Base-by-base conservation (phyloP, 2,888 invertebrate species). In the Pachymerium ferrugineum region DNA sequence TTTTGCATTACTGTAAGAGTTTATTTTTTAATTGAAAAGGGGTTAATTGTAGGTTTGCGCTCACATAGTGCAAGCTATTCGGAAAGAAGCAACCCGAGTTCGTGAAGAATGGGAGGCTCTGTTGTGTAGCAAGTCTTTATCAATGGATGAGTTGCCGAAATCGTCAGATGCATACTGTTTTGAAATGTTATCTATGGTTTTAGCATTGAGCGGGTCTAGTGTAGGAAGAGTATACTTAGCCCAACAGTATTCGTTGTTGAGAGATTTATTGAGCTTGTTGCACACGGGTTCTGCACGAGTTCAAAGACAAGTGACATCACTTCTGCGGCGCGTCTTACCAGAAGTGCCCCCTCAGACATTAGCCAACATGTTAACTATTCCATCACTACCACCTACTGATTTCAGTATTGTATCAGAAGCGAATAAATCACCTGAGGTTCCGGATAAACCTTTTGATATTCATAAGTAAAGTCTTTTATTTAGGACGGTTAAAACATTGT, bases 251-350 rank as follows among this genome's bases (percentile, higher is more conserved):
- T 92, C 91, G 30, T 83, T 97, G 71, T 85, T 97, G 0, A 88
- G 89, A 35, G 95, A 97, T 83, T 84, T 97, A 30, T 84, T 97
- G 47, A 90, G 91, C 76, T 85, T 97, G 6, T 84, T 97, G 31
- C 97, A 97, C 80, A 95, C 94, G 0, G 96, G 96, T 74, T 94
- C 96, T 79, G 96, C 96, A 73, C 87, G 97, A 75, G 95, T 97
- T 0, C 97, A 97, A 81, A 86, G 97, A 82, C 97, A 97, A 86
- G 91, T 94, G 0, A 93, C 93, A 74, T 90, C 93, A 0, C 84
- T 97, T 22, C 81, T 97, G 28, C 86, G 94, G 68, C 87, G 97
- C 78, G 94, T 97, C 81, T 85, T 97, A 35, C 91, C 93, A 0
- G 95, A 96, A 83, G 92, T 97, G 67, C 88, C 92, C 0, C 97